Conservation (phyloP, 2,113 vertebrate species). For the Stigmatopora nigra region DNA sequence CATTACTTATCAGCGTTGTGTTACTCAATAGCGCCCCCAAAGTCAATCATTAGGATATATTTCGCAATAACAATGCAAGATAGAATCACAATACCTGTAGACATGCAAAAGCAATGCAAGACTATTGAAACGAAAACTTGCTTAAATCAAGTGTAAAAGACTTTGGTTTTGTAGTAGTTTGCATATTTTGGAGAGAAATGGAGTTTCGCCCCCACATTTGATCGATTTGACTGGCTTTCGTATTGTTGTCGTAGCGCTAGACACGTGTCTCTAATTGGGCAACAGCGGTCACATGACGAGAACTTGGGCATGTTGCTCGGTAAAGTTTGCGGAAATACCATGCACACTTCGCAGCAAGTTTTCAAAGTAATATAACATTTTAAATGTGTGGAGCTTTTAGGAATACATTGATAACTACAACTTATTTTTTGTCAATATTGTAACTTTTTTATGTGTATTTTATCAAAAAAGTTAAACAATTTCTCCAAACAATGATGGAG, state of each 20-base stretch:
- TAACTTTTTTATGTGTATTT: fast-evolving
- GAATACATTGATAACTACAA: background rate
- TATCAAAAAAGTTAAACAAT: background rate
- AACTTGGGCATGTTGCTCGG: too few species aligned
- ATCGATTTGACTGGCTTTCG: too few species aligned
- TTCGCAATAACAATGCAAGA: background rate
- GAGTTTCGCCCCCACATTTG: too few species aligned
- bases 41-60: background rate
- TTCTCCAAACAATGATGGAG: background rate
- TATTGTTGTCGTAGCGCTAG: too few species aligned
- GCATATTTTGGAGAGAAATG: too few species aligned
- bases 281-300: background rate
- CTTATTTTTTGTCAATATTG: background rate
- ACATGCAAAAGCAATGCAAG: too few species aligned
- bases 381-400: too few species aligned
- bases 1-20: background rate
- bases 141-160: too few species aligned
- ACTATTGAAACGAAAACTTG: too few species aligned
- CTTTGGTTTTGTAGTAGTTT: too few species aligned
- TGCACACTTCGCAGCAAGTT: background rate
- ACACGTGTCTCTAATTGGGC: background rate
- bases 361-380: background rate
- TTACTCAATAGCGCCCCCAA: background rate
- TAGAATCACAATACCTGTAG: too few species aligned
- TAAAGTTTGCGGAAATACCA: background rate